Evolutionary conservation across 2,888 invertebrate genomes (phyloP).

Genomic region (Pyrrhosoma nymphula): DNA sequence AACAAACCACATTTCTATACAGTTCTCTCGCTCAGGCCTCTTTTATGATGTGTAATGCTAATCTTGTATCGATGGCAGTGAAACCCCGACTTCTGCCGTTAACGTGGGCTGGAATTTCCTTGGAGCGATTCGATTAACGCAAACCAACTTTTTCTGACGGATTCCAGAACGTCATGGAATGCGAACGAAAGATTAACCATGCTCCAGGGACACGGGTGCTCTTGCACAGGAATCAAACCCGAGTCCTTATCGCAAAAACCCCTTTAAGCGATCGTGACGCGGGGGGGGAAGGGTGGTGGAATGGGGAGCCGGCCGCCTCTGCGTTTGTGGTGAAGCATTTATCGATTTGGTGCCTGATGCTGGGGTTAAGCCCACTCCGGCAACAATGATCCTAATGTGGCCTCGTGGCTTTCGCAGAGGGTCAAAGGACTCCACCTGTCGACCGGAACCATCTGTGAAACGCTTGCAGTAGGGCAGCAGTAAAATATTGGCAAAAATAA

Average conservation of each 20-base stretch:
- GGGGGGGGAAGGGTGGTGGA: neutral
- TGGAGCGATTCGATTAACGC: no score
- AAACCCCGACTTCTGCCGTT: no score
- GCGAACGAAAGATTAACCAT: no score
- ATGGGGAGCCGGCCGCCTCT: neutral
- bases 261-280: neutral
- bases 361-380: neutral
- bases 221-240: neutral
- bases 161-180: no score
- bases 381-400: slow-evolving; percentile 12
- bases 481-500: neutral
- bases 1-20: no score
- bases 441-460: neutral
- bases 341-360: neutral
- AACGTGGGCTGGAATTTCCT: no score
- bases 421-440: slow-evolving; percentile 1
- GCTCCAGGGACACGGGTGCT: no score
- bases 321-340: slow-evolving; percentile 22
- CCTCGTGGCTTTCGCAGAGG: neutral
- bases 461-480: neutral
- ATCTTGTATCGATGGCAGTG: no score
- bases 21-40: no score
- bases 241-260: neutral
- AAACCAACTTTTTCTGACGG: no score
- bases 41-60: no score